Evolutionary conservation across 2,888 invertebrate species (phyloP), one percentile per base, ranked within the genome.

Genomic region (Stratiomys singularior): DNA sequence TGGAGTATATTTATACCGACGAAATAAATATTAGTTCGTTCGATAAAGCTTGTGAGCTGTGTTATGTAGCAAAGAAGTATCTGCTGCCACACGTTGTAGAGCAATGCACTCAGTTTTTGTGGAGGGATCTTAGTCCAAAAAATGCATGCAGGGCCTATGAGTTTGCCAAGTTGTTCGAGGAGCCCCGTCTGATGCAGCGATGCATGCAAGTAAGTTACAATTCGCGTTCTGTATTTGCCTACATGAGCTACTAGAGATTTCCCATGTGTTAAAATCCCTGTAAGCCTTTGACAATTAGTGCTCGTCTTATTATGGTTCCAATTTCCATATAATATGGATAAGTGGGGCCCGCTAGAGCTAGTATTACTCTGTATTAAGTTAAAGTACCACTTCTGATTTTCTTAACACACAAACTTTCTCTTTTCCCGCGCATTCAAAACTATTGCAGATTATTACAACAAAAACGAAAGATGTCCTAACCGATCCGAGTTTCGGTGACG

Each of bases 31-130:
- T 95, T 11, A 91, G 91, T 78, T 94, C 94, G 0, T 95, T 96
- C 84, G 95, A 95, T 82, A 93, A 95, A 83, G 95, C 95, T 0
- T 95, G 95, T 85, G 95, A 96, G 83, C 85, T 96, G 46, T 96
- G 95, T 84, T 96, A 96, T 85, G 94, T 93, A 76, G 95, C 95
- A 11, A 96, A 96, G 83, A 96, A 96, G 83, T 96, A 96, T 82
- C 94, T 96, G 93, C 85, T 96, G 77, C 95, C 95, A 0, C 92
- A 93, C 85, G 88, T 96, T 9, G 94, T 95, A 0, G 93, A 94
- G 81, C 92, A 94, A 82, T 96, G 96, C 84, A 95, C 94, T 0
- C 91, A 92, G 80, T 95, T 92, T 83, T 87, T 96, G n/a, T 95
- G 95, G 94, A 92, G 93, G 0, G 87, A 86, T 80, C 78, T 87